Evolutionary conservation across 2,113 vertebrate genomes (phyloP), one percentile per base, ranked within the genome.

Genomic region (Elephantulus edwardii): DNA sequence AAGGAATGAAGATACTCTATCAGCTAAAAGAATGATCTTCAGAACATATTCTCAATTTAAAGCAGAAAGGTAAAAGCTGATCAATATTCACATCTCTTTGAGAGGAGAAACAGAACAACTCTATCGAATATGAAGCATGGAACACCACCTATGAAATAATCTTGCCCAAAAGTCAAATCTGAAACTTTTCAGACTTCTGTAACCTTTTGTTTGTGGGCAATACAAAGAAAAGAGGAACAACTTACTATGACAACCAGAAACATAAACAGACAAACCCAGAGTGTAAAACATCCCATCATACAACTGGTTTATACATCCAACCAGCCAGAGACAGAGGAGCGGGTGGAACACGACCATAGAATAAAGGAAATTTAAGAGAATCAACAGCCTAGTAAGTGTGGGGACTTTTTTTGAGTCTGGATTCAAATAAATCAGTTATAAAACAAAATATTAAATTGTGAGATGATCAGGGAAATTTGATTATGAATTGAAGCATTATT

Each of bases 191-290:
- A 71, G n/a, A 8, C n/a, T n/a, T n/a, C n/a, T n/a, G n/a, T n/a
- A 58, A 85, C 90, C 38, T 56, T 56, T 88, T 82, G 11, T 48
- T 74, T 68, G n/a, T 28, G 88, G 71, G 71, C 85, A 75, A 50
- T 44, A 48, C 52, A 83, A 70, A 68, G 33, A 84, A 79, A 95
- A 81, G 76, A 79, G 20, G 44, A 78, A 38, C 26, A 26, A 35
- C 38, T 28, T 70, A 64, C 68, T 58, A 26, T 64, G 83, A 56
- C 24, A 20, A 24, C 48, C 50, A 74, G 20, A 48, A 42, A 78
- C 54, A 28, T 64, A 64, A n/a, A 40, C 42, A 64, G 72, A 91
- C 10, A 62, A 88, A 52, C 30, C 5, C 48, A 79, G 64, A 71
- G 30, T 38, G 26, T 46, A 33, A 60, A 54, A 10, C 9, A 24